A percentile compares a stretch with the other conserved stretches of the same genome.
Conservation (phyloP, 2,797 vertebrate genomes). For the Cyprinodon diabolis region DNA sequence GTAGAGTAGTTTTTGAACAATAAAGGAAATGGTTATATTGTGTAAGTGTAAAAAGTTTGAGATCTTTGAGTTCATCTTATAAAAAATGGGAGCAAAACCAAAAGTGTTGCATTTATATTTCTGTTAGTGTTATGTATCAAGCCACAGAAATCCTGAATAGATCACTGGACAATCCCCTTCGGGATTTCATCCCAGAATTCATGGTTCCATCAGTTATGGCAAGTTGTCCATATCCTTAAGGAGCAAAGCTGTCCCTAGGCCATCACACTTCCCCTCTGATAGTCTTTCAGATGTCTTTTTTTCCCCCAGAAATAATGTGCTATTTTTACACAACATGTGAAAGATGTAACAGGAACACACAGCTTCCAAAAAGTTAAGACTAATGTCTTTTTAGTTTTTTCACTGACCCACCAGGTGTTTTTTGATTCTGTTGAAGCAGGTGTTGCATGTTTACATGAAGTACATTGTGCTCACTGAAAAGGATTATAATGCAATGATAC, state of each 20-base stretch:
- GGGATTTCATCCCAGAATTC: not conserved
- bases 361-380: not conserved
- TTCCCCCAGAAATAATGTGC: not conserved
- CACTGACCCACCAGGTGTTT: too few species aligned
- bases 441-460: not conserved
- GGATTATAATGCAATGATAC: not conserved
- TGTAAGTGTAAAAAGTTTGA: too few species aligned
- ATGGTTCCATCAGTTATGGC: not conserved
- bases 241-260: not conserved
- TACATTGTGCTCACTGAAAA: too few species aligned
- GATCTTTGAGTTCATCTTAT: too few species aligned
- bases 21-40: too few species aligned
- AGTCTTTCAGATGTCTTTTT: not conserved
- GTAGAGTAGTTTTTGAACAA: too few species aligned
- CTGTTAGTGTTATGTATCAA: too few species aligned
- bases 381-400: not conserved
- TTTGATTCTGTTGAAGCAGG: not conserved
- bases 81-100: too few species aligned
- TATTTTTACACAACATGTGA: not conserved
- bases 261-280: not conserved
- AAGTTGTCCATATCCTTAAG: not conserved
- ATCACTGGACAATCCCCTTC: not conserved
- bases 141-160: not conserved
- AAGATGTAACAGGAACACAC: not conserved
- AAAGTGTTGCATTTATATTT: too few species aligned